Percentiles rank a stretch among this genome's conserved stretches.
Conservation (phyloP, 2,797 vertebrate species). For the Australoheros facetus region DNA sequence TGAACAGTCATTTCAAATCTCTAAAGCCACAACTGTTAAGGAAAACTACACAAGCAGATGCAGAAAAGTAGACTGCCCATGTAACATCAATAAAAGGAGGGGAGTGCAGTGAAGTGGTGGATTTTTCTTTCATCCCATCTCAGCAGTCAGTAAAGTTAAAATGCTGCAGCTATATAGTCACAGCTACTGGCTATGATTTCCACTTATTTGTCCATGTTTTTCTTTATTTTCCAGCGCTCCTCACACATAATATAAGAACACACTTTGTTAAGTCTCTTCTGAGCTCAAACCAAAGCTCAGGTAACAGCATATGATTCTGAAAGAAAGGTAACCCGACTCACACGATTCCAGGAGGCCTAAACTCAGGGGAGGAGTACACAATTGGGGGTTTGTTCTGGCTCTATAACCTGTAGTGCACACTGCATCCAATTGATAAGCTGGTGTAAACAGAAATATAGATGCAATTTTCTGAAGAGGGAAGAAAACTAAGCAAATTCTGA, state of each 20-base stretch:
- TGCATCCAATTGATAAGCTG: constrained; percentile 24
- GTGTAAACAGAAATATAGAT: constrained; percentile 37
- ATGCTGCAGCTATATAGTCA: constrained; percentile 32
- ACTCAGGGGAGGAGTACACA: constrained; percentile 63
- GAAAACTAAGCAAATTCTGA: neutral
- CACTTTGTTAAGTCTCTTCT: constrained; percentile 43
- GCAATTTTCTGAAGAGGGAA: constrained; percentile 15
- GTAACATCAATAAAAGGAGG: constrained; percentile 1
- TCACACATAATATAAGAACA: constrained; percentile 8
- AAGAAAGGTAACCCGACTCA: constrained; percentile 77
- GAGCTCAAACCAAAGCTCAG: constrained; percentile 60
- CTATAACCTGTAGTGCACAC: constrained; percentile 37
- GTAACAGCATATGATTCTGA: constrained; percentile 65
- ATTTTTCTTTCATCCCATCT: constrained; percentile 23
- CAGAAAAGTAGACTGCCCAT: neutral
- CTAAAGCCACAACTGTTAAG: constrained; percentile 29
- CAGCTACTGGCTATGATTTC: constrained; percentile 9
- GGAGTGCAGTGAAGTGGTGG: constrained; percentile 18
- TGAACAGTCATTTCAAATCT: constrained; percentile 9
- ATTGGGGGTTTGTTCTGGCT: constrained; percentile 73
- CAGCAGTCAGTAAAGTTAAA: constrained; percentile 25
- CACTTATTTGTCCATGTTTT: constrained; percentile 12
- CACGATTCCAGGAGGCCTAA: constrained; percentile 64
- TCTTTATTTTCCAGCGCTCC: constrained; percentile 4
- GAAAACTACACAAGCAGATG: constrained; percentile 19